phyloP scores from a whole-genome alignment of 2,888 invertebrate species.

The Aquatica leii region DNA sequence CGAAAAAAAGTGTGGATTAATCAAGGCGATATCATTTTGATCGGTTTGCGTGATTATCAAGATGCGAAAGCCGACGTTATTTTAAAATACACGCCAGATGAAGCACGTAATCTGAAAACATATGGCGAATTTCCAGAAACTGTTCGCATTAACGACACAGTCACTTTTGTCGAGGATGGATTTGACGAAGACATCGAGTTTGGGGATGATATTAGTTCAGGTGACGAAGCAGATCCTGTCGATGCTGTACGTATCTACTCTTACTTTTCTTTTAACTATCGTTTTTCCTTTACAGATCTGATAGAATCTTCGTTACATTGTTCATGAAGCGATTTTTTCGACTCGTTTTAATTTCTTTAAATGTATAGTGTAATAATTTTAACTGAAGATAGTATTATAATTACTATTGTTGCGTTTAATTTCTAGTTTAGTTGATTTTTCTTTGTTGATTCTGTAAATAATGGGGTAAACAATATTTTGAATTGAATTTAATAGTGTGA shows the following conservation, averaged over 20 bases:
- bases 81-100: conserved; percentile 98
- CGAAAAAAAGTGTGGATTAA: conserved; percentile 98
- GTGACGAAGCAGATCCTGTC: conserved; percentile 83
- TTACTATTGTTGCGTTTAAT: too few species aligned
- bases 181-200: conserved; percentile 97
- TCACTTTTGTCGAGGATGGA: conserved; percentile 93
- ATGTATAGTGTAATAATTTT: not conserved
- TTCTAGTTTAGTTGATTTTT: too few species aligned
- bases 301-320: not conserved
- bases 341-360: not conserved
- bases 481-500: too few species aligned
- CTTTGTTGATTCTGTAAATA: too few species aligned
- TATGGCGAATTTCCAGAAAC: conserved; percentile 99
- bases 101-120: conserved; percentile 97
- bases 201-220: conserved; percentile 93
- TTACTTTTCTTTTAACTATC: not conserved
- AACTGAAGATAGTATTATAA: not conserved
- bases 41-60: conserved; percentile 97
- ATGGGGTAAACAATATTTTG: too few species aligned
- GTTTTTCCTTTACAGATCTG: not conserved
- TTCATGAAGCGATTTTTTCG: not conserved
- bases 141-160: conserved; percentile 95
- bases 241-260: conserved; percentile 59
- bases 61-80: conserved; percentile 99
- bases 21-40: conserved; percentile 97